phyloP scores from a whole-genome alignment of 2,113 vertebrate species.

The Leucopsar rothschildi region DNA sequence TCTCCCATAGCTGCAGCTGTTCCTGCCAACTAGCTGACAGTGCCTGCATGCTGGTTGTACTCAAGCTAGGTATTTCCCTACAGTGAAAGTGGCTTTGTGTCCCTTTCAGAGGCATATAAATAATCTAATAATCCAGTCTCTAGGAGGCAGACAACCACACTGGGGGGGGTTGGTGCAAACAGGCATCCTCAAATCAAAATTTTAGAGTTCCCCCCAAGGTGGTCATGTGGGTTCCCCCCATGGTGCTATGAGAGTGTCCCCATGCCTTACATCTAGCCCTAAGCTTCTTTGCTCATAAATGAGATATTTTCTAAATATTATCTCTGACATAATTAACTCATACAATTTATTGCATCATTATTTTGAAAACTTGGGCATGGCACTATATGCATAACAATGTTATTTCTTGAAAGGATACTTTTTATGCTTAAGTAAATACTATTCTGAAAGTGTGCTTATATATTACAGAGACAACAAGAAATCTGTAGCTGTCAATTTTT shows the following conservation, averaged over 20 bases:
- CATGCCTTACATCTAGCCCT: not conserved
- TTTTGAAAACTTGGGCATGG: not conserved
- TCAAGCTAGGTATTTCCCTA: not conserved
- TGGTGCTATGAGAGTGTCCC: accelerated
- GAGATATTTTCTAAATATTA: not conserved
- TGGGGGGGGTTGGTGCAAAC: not conserved
- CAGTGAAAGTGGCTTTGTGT: not conserved
- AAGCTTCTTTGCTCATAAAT: not conserved
- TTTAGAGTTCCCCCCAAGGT: not conserved
- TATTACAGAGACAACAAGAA: not conserved
- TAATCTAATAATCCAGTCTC: not conserved
- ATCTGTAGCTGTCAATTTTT: not conserved
- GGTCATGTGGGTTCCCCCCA: accelerated
- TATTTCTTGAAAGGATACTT: not conserved
- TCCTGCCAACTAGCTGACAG: not conserved
- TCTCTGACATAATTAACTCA: not conserved
- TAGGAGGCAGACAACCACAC: not conserved
- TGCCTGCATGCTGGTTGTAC: not conserved
- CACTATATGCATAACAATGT: not conserved
- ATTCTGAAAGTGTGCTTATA: not conserved
- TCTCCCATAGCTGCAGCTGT: not conserved
- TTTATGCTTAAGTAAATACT: not conserved
- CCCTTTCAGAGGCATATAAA: not conserved
- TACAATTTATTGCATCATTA: not conserved
- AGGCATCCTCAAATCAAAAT: not conserved